Conservation (phyloP, 2,797 vertebrate genomes). For the Arnoldichthys spilopterus region DNA sequence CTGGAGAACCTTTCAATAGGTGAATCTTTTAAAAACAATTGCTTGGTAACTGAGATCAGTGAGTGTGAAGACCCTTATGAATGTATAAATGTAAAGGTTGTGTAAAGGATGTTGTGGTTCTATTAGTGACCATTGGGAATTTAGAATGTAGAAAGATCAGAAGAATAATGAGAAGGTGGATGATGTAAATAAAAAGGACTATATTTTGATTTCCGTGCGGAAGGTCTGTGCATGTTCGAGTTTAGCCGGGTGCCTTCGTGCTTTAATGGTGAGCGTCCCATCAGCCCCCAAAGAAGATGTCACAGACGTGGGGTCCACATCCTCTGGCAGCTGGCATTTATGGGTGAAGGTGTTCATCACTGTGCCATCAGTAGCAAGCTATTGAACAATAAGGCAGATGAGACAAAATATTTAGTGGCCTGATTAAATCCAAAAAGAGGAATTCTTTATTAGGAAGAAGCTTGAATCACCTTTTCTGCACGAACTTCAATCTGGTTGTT, state of each 20-base stretch:
- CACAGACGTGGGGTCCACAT: conserved; percentile 94
- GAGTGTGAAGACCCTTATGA: not conserved
- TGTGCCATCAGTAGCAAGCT: conserved; percentile 91
- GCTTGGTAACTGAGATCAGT: not conserved
- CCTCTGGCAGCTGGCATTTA: conserved; percentile 96
- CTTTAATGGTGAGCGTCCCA: conserved; percentile 90
- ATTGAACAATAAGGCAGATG: conserved; percentile 36
- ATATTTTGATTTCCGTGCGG: conserved; percentile 98
- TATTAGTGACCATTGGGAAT: too few relatives aligned
- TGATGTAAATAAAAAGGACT: conserved; percentile 58
- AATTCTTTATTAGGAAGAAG: not conserved
- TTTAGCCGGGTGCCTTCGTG: conserved; percentile 83
- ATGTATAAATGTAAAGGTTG: not conserved
- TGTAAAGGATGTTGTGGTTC: not conserved
- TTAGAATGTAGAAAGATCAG: not conserved
- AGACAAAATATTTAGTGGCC: not conserved
- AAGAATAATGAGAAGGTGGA: not conserved
- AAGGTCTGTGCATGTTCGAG: conserved; percentile 92
- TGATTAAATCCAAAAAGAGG: not conserved
- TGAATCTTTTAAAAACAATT: not conserved
- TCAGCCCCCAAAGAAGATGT: conserved; percentile 87
- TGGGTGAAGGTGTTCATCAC: conserved; percentile 98
- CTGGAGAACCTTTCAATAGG: not conserved
- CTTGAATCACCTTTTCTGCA: conserved; percentile 89
- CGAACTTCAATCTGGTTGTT: conserved; percentile 98